A percentile compares a stretch with the other conserved stretches of the same genome.
phyloP scores from a whole-genome alignment of 2,888 invertebrate genomes.

The Andrena dorsata region DNA sequence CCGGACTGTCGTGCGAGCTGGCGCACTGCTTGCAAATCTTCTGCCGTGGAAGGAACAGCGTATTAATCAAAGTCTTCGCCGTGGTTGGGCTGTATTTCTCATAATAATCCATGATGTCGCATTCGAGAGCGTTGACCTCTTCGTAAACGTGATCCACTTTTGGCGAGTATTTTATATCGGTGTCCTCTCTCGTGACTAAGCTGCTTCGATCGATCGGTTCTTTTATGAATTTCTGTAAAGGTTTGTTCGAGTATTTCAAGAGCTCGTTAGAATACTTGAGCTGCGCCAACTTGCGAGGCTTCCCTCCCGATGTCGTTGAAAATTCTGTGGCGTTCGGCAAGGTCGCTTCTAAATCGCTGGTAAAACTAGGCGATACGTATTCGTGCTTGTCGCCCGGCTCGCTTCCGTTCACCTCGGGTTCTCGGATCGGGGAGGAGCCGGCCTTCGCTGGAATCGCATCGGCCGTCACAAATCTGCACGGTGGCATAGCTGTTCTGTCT shows the following conservation, averaged over 20 bases:
- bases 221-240: constrained; percentile 11
- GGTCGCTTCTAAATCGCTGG: constrained; percentile 31
- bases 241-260: constrained; percentile 27
- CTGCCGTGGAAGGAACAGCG: constrained; percentile 61
- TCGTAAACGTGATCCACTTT: constrained; percentile 75
- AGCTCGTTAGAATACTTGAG: constrained; percentile 41
- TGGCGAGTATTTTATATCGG: constrained; percentile 6
- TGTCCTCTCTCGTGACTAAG: neutral
- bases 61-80: constrained; percentile 67
- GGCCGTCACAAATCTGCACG: constrained; percentile 62
- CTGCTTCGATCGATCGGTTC: neutral
- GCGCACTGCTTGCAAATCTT: constrained; percentile 76
- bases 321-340: constrained; percentile 34
- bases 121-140: constrained; percentile 67
- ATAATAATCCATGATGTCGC: constrained; percentile 72
- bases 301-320: constrained; percentile 20
- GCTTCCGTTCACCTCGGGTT: neutral
- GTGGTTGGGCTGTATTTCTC: constrained; percentile 66
- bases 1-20: constrained; percentile 71
- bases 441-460: constrained; percentile 55
- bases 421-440: constrained; percentile 28
- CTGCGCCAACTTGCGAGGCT: constrained; percentile 47
- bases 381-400: constrained; percentile 25
- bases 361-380: constrained; percentile 19
- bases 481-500: constrained; percentile 56